A percentile compares a stretch with the other conserved stretches of the same genome.
Conservation (phyloP, 2,113 vertebrate genomes). For the Paracanthobrama guichenoti region DNA sequence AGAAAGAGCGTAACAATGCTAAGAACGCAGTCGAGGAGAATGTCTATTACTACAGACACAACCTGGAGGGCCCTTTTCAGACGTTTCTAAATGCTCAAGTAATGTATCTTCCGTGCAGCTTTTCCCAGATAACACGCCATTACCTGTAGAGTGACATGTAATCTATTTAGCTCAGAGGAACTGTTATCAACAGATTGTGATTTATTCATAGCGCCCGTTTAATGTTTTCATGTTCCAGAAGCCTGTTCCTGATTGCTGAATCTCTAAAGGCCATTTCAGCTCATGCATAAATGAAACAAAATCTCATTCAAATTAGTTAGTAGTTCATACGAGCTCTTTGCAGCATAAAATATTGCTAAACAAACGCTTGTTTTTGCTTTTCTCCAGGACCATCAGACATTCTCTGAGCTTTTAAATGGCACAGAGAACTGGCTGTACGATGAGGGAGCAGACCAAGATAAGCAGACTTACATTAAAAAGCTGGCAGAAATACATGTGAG, state of each 20-base stretch:
- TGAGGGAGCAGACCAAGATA: slow-evolving; percentile 80
- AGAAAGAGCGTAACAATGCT: slow-evolving; percentile 81
- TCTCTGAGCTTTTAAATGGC: slow-evolving; percentile 73
- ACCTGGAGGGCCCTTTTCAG: slow-evolving; percentile 76
- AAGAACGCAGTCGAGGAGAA: slow-evolving; percentile 84
- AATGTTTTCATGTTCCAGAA: background rate
- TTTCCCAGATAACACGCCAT: background rate
- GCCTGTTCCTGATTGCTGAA: background rate
- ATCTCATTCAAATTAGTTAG: background rate
- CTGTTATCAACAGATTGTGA: background rate
- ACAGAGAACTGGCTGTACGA: slow-evolving; percentile 83
- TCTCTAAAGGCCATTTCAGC: slow-evolving; percentile 10
- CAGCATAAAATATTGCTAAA: background rate
- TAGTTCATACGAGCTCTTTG: background rate
- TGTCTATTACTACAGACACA: slow-evolving; percentile 81
- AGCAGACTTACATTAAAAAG: slow-evolving; percentile 80
- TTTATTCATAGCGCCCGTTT: background rate
- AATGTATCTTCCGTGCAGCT: slow-evolving; percentile 28
- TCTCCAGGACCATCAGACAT: slow-evolving; percentile 71
- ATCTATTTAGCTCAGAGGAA: slow-evolving; percentile 17
- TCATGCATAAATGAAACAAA: background rate
- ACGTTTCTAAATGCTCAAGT: slow-evolving; percentile 77
- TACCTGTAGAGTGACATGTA: slow-evolving; percentile 1
- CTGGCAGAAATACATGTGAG: slow-evolving; percentile 77
- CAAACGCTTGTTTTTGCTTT: background rate